Evolutionary conservation across 2,888 invertebrate species (phyloP).

Genomic region (Platerodrilus igneus): DNA sequence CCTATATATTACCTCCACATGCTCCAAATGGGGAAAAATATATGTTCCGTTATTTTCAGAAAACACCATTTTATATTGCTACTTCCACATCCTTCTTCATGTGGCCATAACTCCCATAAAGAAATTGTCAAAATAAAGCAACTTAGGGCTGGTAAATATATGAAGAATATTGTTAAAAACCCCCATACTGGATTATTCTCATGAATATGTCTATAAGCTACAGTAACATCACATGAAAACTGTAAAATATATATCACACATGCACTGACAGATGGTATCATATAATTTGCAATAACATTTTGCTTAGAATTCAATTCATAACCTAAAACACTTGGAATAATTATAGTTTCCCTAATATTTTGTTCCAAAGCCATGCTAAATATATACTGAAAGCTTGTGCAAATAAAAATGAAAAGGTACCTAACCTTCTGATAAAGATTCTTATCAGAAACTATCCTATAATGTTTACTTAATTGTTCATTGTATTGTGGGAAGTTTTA

Average conservation of each 20-base stretch:
- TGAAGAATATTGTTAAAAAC: conserved; percentile 47
- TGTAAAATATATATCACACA: conserved; percentile 62
- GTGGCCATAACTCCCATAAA: conserved; percentile 56
- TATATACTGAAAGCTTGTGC: too few species aligned
- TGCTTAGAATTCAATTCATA: conserved; percentile 46
- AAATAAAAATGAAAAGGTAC: too few species aligned
- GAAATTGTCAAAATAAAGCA: conserved; percentile 57
- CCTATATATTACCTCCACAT: conserved; percentile 61
- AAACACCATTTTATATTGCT: conserved; percentile 49
- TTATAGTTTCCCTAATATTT: conserved; percentile 11
- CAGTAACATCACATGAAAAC: conserved; percentile 62
- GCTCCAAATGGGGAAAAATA: conserved; percentile 58
- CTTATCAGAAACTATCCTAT: too few species aligned
- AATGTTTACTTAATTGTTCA: too few species aligned
- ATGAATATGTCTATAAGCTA: conserved; percentile 60
- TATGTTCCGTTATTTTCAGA: conserved; percentile 50
- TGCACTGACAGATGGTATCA: conserved; percentile 56
- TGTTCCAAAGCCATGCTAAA: background rate
- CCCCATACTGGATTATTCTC: conserved; percentile 55
- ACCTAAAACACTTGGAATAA: conserved; percentile 35
- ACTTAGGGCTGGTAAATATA: conserved; percentile 55
- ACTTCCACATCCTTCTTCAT: conserved; percentile 47
- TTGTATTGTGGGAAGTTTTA: too few species aligned
- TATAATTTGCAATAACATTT: conserved; percentile 50
- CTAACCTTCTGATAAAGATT: too few species aligned